These are phyloP conservation scores for Neocrepidodera transversa DNA, from an alignment of 2,888 invertebrate genomes.

Conservation along the genomic window DNA sequence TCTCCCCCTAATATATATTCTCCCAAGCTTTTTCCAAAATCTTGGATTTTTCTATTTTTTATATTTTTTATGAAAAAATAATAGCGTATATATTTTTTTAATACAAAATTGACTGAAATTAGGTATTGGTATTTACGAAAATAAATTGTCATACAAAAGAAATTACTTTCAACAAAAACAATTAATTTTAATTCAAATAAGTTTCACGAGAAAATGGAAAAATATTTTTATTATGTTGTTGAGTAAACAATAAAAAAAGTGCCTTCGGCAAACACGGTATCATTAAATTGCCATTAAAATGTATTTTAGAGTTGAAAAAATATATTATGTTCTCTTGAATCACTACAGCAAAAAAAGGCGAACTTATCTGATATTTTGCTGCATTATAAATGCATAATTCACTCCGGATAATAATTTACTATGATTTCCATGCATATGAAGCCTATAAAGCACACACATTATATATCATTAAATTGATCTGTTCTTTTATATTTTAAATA, in stretches of 20 bases:
- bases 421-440: too few species aligned
- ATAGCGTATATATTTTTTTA: too few species aligned
- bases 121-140: too few species aligned
- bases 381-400: not conserved
- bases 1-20: too few species aligned
- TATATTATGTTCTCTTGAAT: not conserved
- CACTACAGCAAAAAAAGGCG: not conserved
- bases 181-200: conserved; percentile 6
- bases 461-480: too few species aligned
- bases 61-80: too few species aligned
- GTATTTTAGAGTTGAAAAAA: conserved; percentile 3
- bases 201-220: not conserved
- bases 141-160: too few species aligned
- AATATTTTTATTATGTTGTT: not conserved
- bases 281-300: conserved; percentile 13
- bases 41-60: too few species aligned
- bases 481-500: too few species aligned
- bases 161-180: conserved; percentile 1
- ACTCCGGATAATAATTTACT: not conserved
- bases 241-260: not conserved
- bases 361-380: not conserved
- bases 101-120: too few species aligned
- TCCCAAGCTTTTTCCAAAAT: too few species aligned
- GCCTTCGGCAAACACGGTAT: not conserved
- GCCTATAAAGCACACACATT: too few species aligned